Evolutionary conservation across 1,140 invertebrate species (phyloP), one percentile per base, ranked within the genome.

Genomic region (Cheumatopsyche charites): DNA sequence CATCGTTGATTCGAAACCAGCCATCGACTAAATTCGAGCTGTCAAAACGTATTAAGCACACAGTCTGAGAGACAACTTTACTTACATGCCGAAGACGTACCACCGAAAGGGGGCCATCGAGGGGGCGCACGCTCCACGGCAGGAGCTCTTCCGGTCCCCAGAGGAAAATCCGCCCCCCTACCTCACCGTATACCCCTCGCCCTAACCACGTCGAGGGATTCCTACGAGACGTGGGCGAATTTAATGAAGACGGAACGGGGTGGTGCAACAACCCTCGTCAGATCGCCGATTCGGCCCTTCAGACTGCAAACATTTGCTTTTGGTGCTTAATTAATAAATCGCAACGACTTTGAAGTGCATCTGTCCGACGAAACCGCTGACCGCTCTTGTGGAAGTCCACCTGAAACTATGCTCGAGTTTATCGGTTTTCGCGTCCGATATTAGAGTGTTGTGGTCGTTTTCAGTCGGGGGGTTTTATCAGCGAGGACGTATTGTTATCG

Each of bases 221-320:
- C 47, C 47, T 47, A 36, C 66, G 26, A 45, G 26, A 55, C 66
- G 66, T 68, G 17, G 66, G 47, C n/a, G 55, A 68, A 68, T 68
- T 68, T 68, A 68, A 68, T 68, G 66, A 68, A 68, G 66, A 68
- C 43, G 12, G 29, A 68, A 68, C 43, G 47, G 11, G 7, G 21
- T 25, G 21, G 36, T 52, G 66, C 63, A 66, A 23, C 63, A 29
- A 68, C 66, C 66, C 66, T 68, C 26, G 42, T 68, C 66, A 68
- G 25, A 3, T 17, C 2, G 26, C 23, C 17, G 21, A 68, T 23
- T 29, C 49, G 49, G 55, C 23, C 49, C 21, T 45, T 41, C 23
- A 52, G 41, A 26, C 3, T 36, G 29, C 45, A 68, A 68, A 68
- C 55, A 68, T 68, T 68, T 36, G 9, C 29, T 36, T n/a, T n/a